A percentile compares a stretch with the other conserved stretches of the same genome.
These are phyloP conservation scores for Vulpes ferrilata DNA, from an alignment of 2,113 vertebrate species.

Conservation along the genomic window DNA sequence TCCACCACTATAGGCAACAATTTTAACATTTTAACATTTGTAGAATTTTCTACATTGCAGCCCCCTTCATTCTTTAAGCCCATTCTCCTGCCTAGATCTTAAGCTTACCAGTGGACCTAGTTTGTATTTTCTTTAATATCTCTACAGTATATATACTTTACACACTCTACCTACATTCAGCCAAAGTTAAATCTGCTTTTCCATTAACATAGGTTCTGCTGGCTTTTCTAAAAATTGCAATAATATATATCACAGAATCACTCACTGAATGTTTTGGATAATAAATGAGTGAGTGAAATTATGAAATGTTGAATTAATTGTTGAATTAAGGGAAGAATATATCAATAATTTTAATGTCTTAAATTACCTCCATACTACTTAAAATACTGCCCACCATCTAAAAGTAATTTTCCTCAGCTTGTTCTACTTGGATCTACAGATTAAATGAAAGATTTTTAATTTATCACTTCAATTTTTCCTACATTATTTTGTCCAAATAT, in stretches of 20 bases:
- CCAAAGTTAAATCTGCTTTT: not conserved
- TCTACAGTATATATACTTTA: not conserved
- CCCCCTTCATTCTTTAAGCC: not conserved
- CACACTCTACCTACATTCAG: not conserved
- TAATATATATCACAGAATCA: not conserved
- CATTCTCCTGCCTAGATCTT: not conserved
- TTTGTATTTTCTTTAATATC: not conserved
- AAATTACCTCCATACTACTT: not conserved
- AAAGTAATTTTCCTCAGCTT: not conserved
- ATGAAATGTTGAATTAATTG: not conserved
- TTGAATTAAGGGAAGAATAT: not conserved
- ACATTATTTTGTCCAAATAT: constrained; percentile 43
- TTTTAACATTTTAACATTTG: not conserved
- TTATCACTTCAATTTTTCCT: not conserved
- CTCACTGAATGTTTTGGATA: not conserved
- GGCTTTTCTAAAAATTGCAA: not conserved
- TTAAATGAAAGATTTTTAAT: constrained; percentile 5
- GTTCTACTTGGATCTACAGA: not conserved
- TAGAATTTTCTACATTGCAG: not conserved
- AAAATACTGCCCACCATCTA: not conserved
- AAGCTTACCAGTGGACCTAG: not conserved
- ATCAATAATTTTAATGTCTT: not conserved
- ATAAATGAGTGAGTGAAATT: not conserved
- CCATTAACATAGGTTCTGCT: not conserved
- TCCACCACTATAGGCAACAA: not conserved